Evolutionary conservation across 2,888 invertebrate species (phyloP).

Genomic region (Troides aeacus): DNA sequence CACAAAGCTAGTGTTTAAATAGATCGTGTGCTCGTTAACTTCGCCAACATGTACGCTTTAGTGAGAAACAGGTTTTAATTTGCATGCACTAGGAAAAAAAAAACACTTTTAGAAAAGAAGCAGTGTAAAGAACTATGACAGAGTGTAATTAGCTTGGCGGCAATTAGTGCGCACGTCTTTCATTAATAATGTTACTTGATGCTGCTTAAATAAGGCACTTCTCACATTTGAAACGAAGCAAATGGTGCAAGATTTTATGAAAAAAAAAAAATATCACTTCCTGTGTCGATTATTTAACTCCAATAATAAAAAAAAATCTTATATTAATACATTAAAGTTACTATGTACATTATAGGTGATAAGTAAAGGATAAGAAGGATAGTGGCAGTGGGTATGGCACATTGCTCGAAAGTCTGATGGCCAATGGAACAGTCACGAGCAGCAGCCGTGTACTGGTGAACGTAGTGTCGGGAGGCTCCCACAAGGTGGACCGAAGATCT

Average conservation of each 20-base stretch:
- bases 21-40: neutral
- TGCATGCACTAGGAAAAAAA: neutral
- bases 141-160: conserved; percentile 18
- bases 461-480: too few species aligned
- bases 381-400: too few species aligned
- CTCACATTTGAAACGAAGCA: neutral
- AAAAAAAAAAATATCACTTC: too few species aligned
- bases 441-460: too few species aligned
- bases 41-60: neutral
- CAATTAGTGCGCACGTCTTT: conserved; percentile 19
- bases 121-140: conserved; percentile 16
- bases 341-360: too few species aligned
- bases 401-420: too few species aligned
- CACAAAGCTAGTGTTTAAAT: neutral
- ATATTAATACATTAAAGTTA: too few species aligned
- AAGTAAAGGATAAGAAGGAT: too few species aligned
- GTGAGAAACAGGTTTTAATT: conserved; percentile 3
- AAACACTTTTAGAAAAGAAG: neutral
- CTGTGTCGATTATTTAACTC: too few species aligned
- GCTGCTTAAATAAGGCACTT: conserved; percentile 6
- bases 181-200: conserved; percentile 18
- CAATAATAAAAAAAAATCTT: too few species aligned
- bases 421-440: too few species aligned
- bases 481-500: too few species aligned
- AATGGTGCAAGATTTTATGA: neutral